Base-by-base conservation (phyloP, 2,888 invertebrate genomes). In the Eristalis intricaria region DNA sequence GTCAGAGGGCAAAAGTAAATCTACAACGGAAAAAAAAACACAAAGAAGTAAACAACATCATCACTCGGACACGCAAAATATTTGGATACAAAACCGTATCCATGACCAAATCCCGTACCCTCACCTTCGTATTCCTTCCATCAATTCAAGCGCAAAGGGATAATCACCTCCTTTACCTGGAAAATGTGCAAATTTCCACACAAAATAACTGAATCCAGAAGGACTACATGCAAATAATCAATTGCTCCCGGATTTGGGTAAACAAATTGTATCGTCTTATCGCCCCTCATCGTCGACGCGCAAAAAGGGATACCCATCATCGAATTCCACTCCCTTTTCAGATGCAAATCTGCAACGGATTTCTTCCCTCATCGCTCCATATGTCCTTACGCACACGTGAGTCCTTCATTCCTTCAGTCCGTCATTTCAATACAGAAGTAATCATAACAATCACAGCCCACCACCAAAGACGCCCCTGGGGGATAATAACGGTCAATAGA, bases 401-500 rank as follows among this genome's bases (percentile, higher is more conserved):
- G 61, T 50, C 19, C 50, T 50, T 50, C 50, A 19, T 38, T 78
- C 65, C 71, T 83, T 86, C 82, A 83, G 78, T 78, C 83, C 78
- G 79, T 87, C 86, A 86, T 64, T 75, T 87, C 68, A 61, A 83
- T 79, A 75, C 71, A 70, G 22, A 7, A 73, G 78, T 66, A 84
- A 87, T 87, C 87, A 87, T 79, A 87, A 87, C 87, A 87, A 87
- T 79, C 70, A 79, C 78, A 83, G 63, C 75, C 77, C 85, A 86
- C 83, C 73, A 50, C 70, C 50, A 23, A 70, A 69, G 68, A 40
- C 70, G 50, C 50, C 86, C 70, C 58, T 69, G 65, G 79, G 86
- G 83, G 84, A 87, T 87, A 87, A 87, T 87, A 87, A 87, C 87
- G 87, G 87, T 87, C 87, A 87, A 87, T 80, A 87, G 79, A 84